Evolutionary conservation across 2,888 invertebrate species (phyloP).

Genomic region (Melolontha melolontha): DNA sequence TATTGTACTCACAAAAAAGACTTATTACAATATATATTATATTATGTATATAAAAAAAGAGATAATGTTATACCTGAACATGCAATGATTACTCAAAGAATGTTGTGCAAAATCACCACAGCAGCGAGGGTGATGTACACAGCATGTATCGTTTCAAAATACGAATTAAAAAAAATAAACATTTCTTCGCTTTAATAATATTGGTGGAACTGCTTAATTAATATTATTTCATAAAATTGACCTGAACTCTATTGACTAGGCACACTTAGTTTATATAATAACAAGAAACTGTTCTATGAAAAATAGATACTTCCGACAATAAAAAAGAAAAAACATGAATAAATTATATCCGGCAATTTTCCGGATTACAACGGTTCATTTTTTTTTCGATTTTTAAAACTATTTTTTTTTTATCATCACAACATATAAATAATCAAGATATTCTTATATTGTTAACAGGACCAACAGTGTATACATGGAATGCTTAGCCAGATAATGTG

Average conservation of each 20-base stretch:
- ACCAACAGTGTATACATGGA: slow-evolving; percentile 67
- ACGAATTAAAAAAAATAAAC: slow-evolving; percentile 42
- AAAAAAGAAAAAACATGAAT: slow-evolving; percentile 65
- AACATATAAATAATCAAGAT: slow-evolving; percentile 67
- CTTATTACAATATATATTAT: slow-evolving; percentile 54
- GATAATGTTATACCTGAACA: slow-evolving; percentile 48
- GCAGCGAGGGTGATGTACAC: slow-evolving; percentile 15
- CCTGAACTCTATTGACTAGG: slow-evolving; percentile 76
- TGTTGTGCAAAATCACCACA: slow-evolving; percentile 30
- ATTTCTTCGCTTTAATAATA: slow-evolving; percentile 50
- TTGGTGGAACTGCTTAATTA: slow-evolving; percentile 63
- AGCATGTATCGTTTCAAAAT: slow-evolving; percentile 39
- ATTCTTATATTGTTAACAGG: slow-evolving; percentile 65
- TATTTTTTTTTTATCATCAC: slow-evolving; percentile 63
- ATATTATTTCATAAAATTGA: slow-evolving; percentile 68
- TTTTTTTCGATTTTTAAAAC: slow-evolving; percentile 66
- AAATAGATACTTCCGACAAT: slow-evolving; percentile 69
- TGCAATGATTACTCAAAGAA: slow-evolving; percentile 40
- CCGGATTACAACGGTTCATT: slow-evolving; percentile 44
- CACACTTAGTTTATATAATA: slow-evolving; percentile 73
- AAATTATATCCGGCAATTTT: slow-evolving; percentile 58
- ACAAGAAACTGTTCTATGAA: slow-evolving; percentile 70
- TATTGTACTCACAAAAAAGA: slow-evolving; percentile 62
- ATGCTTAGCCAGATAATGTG: slow-evolving; percentile 67
- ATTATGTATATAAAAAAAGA: slow-evolving; percentile 40